Evolutionary conservation across 2,797 vertebrate genomes (phyloP), one percentile per base, ranked within the genome.

Genomic region (Hoplostethus atlanticus): DNA sequence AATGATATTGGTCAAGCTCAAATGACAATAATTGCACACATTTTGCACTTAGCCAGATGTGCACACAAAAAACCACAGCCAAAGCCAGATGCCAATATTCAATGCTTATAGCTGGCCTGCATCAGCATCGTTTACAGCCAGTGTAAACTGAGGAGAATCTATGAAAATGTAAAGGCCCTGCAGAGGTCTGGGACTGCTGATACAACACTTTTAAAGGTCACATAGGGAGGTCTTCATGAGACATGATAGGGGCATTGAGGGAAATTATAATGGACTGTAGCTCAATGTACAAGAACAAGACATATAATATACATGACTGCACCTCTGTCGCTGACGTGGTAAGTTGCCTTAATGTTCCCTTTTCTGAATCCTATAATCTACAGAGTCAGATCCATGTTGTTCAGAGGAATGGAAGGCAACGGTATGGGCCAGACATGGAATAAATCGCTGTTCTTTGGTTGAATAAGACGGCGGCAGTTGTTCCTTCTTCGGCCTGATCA

Each of bases 181-280:
- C 6, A 16, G 25, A 58, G 36, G 28, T 68, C 48, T 10, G 31
- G 77, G 60, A 47, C 3, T 51, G 72, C 81, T 84, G 73, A 90
- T 68, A 44, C 52, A 63, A 73, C 67, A 50, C 48, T 79, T 86
- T 84, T 81, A 77, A 89, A 88, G 76, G 83, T 86, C 73, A 79
- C 1, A 28, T 16, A 57, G 57, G 0, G 36, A 61, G 67, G 57
- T 73, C 30, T 64, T 72, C 9, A 53, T 56, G 66, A 84, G 21
- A 57, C 28, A 31, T 15, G 30, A 42, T 52, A 9, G 4, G 16
- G 9, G 15, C 28, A 51, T 17, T 48, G 47, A 48, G 16, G 2
- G 1, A 5, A 12, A 21, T 70, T 48, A 44, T 28, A 80, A 9
- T 31, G 8, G 13, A 68, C 42, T 55, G 7, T 17, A 57, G 17